These are phyloP conservation scores for Isotomurus palustris DNA, from an alignment of 2,888 invertebrate genomes.

Conservation along the genomic window DNA sequence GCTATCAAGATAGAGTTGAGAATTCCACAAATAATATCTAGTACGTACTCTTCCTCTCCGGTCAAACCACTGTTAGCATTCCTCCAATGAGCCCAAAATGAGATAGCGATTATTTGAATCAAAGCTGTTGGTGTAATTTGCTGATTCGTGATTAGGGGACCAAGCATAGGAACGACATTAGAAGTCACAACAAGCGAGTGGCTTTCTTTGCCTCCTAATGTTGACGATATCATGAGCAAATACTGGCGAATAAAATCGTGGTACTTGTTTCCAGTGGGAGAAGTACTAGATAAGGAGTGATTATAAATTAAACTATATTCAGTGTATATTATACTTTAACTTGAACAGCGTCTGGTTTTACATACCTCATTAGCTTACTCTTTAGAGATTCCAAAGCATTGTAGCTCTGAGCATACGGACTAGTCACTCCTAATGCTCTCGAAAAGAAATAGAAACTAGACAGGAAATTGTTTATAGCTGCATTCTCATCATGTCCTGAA, in stretches of 20 bases:
- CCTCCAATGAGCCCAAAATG: constrained; percentile 41
- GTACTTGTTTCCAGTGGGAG: constrained; percentile 3
- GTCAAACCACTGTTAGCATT: constrained; percentile 29
- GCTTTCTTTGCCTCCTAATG: constrained; percentile 3
- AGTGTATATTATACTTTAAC: constrained; percentile 11
- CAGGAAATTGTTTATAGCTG: constrained; percentile 62
- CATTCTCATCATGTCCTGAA: constrained; percentile 49
- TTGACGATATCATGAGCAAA: constrained; percentile 18
- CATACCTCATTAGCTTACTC: constrained; percentile 15
- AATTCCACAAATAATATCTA: constrained; percentile 41
- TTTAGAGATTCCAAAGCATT: constrained; percentile 60
- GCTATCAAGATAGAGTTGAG: constrained; percentile 37
- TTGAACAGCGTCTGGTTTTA: neutral
- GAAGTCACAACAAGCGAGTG: constrained; percentile 9
- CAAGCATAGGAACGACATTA: constrained; percentile 24
- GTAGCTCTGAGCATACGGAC: constrained; percentile 78
- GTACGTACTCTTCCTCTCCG: constrained; percentile 4
- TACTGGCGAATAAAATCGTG: constrained; percentile 33
- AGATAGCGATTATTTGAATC: constrained; percentile 40
- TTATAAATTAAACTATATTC: neutral
- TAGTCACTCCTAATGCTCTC: constrained; percentile 73
- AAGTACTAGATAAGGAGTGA: neutral
- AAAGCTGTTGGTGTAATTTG: constrained; percentile 37
- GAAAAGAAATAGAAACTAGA: constrained; percentile 82
- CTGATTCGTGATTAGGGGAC: constrained; percentile 32